These are phyloP conservation scores for Aphrocallistes beatrix DNA, from an alignment of 37 sponge, comb jelly and placozoan genomes.

Conservation along the genomic window DNA sequence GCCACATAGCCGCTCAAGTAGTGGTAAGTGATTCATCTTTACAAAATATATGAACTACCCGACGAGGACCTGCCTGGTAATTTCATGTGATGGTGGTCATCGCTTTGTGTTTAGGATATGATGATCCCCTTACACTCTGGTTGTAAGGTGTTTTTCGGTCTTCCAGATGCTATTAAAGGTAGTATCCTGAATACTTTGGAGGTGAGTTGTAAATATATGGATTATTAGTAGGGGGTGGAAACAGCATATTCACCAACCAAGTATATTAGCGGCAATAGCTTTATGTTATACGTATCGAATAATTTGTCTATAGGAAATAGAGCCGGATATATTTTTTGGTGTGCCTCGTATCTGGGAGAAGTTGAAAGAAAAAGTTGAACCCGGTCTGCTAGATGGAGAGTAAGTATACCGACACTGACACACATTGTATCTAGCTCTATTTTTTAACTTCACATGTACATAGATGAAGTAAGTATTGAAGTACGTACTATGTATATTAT, in stretches of 20 bases:
- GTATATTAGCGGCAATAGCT: not conserved
- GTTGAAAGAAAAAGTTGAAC: constrained; percentile 57
- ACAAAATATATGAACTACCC: not conserved
- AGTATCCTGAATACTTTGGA: constrained; percentile 61
- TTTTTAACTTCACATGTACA: too few species aligned
- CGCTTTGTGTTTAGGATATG: constrained; percentile 44
- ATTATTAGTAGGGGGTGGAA: not conserved
- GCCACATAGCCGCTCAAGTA: constrained; percentile 83
- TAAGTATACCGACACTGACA: not conserved
- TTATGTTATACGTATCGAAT: not conserved
- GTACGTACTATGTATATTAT: too few species aligned
- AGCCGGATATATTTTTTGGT: constrained; percentile 79
- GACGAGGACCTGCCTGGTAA: too few species aligned
- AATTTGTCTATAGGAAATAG: constrained; percentile 48
- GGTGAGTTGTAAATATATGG: constrained; percentile 21
- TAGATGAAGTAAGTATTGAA: not conserved
- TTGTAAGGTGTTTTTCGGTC: constrained; percentile 75
- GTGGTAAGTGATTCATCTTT: constrained; percentile 23
- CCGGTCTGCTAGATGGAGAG: not conserved
- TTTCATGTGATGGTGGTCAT: not conserved
- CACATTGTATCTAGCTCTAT: too few species aligned
- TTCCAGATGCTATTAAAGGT: constrained; percentile 91
- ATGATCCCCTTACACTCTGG: constrained; percentile 50
- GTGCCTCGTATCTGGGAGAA: constrained; percentile 98
- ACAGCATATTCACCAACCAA: not conserved